Conservation (phyloP, 1,140 invertebrate genomes). For the Leptoteleia sp. region DNA sequence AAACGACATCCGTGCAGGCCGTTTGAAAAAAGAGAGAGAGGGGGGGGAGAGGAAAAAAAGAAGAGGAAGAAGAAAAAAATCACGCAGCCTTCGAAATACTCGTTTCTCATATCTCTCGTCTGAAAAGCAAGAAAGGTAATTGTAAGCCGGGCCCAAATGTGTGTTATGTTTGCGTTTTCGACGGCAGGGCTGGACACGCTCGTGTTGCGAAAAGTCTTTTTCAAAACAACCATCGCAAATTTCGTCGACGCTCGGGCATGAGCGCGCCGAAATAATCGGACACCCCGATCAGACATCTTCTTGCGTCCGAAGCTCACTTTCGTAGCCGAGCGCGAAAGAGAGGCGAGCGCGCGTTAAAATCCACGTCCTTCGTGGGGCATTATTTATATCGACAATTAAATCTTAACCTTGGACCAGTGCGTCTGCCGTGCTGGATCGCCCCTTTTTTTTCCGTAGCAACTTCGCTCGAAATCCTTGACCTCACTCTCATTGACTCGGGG, state of each 20-base stretch:
- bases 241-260: constrained; percentile 39
- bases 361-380: constrained; percentile 47
- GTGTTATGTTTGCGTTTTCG: constrained; percentile 39
- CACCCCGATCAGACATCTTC: constrained; percentile 47
- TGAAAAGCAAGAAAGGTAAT: constrained; percentile 40
- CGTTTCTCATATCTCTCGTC: constrained; percentile 24
- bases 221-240: constrained; percentile 40
- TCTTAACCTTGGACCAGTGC: constrained; percentile 48
- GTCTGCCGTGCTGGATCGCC: constrained; percentile 38
- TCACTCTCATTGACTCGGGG: constrained; percentile 45
- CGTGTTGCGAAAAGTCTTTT: constrained; percentile 42
- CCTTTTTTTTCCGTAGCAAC: constrained; percentile 42
- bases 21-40: no score
- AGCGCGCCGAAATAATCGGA: constrained; percentile 52
- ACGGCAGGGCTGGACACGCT: neutral
- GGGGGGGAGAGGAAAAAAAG: no score
- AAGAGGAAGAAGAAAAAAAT: no score
- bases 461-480: constrained; percentile 59
- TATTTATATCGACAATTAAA: constrained; percentile 66
- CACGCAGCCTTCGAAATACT: constrained; percentile 19
- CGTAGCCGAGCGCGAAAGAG: constrained; percentile 46
- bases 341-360: constrained; percentile 43
- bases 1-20: constrained; percentile 7
- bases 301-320: constrained; percentile 45
- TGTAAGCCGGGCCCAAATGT: constrained; percentile 44